These are phyloP conservation scores for Glomeris marginata DNA, from an alignment of 2,888 invertebrate species.

Conservation along the genomic window DNA sequence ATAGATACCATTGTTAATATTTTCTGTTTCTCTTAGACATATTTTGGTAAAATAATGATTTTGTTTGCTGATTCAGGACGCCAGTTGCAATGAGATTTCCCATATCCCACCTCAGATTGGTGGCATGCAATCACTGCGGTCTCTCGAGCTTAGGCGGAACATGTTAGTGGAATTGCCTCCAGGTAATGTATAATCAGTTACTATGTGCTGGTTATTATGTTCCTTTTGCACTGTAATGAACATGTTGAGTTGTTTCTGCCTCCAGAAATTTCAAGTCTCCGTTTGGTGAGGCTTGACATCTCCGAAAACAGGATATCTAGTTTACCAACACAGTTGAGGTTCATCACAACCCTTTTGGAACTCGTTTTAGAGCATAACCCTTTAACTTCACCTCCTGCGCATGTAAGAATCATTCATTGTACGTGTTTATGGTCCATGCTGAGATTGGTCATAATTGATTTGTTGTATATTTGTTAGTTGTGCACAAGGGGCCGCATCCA, in stretches of 20 bases:
- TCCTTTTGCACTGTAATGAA: neutral
- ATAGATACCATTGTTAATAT: neutral
- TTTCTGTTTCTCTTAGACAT: neutral
- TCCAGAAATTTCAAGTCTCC: slow-evolving; percentile 70
- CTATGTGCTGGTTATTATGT: too few species aligned
- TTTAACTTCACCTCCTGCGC: slow-evolving; percentile 76
- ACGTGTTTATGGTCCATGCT: neutral
- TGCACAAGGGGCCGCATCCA: slow-evolving; percentile 86
- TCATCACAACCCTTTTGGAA: slow-evolving; percentile 68
- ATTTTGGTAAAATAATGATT: neutral
- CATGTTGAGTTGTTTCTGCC: neutral
- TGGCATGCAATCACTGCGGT: slow-evolving; percentile 59
- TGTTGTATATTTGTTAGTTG: slow-evolving; percentile 40
- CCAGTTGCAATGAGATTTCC: slow-evolving; percentile 78
- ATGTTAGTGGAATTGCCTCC: slow-evolving; percentile 72
- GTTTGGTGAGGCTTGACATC: slow-evolving; percentile 69
- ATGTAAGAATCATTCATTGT: slow-evolving; percentile 45
- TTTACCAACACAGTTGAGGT: slow-evolving; percentile 72
- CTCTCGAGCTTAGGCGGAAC: slow-evolving; percentile 71
- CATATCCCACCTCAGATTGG: slow-evolving; percentile 77
- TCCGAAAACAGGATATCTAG: slow-evolving; percentile 79
- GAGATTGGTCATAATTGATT: neutral
- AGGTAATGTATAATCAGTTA: slow-evolving; percentile 42
- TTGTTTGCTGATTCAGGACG: slow-evolving; percentile 40
- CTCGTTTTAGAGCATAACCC: slow-evolving; percentile 78